phyloP scores from a whole-genome alignment of 2,113 vertebrate species.

The Calypte anna region DNA sequence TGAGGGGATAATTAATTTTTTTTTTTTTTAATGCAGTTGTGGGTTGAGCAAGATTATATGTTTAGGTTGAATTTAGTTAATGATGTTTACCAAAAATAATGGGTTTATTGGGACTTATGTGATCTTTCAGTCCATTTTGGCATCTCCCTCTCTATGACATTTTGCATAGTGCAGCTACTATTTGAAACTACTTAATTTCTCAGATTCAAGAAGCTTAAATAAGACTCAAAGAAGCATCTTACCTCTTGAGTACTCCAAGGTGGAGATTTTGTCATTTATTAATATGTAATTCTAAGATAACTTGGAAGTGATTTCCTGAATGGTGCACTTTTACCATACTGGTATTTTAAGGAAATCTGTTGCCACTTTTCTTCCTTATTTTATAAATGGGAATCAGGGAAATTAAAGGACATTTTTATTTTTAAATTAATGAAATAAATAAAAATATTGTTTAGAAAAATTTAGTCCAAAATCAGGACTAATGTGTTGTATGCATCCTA shows the following conservation, averaged over 20 bases:
- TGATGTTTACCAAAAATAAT: conserved; percentile 5
- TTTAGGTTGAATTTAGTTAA: conserved; percentile 12
- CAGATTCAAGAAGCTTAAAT: not conserved
- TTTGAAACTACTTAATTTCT: not conserved
- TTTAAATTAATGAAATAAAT: not conserved
- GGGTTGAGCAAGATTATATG: not conserved
- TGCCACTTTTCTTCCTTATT: not conserved
- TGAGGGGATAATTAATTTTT: not conserved
- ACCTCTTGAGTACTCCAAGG: not conserved
- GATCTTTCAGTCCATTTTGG: not conserved
- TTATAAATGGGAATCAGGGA: not conserved
- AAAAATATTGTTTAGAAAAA: not conserved
- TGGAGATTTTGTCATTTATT: not conserved
- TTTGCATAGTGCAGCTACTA: not conserved
- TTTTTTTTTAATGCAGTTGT: not conserved
- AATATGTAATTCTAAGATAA: not conserved
- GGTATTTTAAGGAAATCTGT: not conserved
- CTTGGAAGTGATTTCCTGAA: not conserved
- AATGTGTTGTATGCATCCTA: not conserved
- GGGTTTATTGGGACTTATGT: not conserved
- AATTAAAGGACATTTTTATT: not conserved
- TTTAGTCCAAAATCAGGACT: not conserved
- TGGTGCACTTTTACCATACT: not conserved
- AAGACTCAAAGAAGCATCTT: not conserved
- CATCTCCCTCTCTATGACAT: not conserved